Conservation (phyloP, 2,797 vertebrate species). For the Tinamus major region DNA sequence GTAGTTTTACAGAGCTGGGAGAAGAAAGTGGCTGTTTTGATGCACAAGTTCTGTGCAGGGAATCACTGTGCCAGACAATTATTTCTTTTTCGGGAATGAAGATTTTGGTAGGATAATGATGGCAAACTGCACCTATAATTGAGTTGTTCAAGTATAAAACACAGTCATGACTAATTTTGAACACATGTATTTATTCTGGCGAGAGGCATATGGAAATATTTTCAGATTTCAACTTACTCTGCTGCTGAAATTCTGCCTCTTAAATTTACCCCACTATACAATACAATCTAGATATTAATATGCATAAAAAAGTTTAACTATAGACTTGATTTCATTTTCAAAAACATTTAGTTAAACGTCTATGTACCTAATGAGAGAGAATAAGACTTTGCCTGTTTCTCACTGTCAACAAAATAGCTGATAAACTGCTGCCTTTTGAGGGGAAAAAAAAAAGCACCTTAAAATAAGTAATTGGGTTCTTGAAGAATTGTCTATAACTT, state of each 20-base stretch:
- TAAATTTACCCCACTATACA: not conserved
- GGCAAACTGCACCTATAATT: not conserved
- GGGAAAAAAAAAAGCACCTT: not conserved
- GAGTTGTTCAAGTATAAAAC: not conserved
- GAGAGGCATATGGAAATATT: not conserved
- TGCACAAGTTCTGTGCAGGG: not conserved
- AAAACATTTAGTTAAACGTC: not conserved
- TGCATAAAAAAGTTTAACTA: not conserved
- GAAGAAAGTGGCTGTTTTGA: fast-evolving
- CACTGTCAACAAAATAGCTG: not conserved
- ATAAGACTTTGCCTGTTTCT: not conserved
- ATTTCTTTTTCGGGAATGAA: not conserved
- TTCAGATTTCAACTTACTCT: not conserved
- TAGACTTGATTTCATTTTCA: not conserved
- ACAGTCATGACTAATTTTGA: not conserved
- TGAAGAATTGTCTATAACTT: not conserved
- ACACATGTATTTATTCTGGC: not conserved
- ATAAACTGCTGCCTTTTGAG: not conserved
- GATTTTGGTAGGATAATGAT: not conserved
- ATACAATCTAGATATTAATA: not conserved
- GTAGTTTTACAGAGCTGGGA: not conserved
- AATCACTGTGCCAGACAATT: not conserved
- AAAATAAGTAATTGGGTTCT: not conserved
- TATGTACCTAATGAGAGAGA: not conserved
- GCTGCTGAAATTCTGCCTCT: not conserved